Percentiles rank a stretch among this genome's conserved stretches.
phyloP scores from a whole-genome alignment of 2,888 invertebrate species.

The Yponomeuta plumbellus region DNA sequence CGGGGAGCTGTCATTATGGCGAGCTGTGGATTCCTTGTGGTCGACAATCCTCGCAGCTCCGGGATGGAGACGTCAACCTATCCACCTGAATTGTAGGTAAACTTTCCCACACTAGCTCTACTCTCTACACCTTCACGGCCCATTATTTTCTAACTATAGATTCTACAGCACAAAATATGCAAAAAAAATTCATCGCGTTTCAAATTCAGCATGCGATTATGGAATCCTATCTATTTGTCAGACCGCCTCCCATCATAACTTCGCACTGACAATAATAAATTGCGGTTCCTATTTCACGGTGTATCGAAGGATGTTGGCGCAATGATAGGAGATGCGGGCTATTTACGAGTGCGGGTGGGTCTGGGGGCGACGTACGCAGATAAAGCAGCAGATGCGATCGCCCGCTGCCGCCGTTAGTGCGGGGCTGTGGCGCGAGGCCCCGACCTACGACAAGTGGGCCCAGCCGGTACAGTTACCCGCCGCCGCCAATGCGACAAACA shows the following conservation, averaged over 20 bases:
- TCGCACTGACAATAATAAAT: slow-evolving; percentile 40
- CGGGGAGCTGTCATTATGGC: slow-evolving; percentile 57
- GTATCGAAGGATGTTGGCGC: slow-evolving; percentile 62
- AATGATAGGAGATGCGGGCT: slow-evolving; percentile 47
- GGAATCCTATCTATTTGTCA: slow-evolving; percentile 12
- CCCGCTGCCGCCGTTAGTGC: slow-evolving; percentile 29
- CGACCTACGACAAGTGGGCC: slow-evolving; percentile 34
- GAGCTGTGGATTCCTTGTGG: slow-evolving; percentile 58
- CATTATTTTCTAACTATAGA: neutral
- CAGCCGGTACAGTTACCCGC: slow-evolving; percentile 22
- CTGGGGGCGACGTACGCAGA: slow-evolving; percentile 38
- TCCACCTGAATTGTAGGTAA: slow-evolving; percentile 21
- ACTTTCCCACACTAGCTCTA: slow-evolving; percentile 29
- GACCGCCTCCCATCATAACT: slow-evolving; percentile 45
- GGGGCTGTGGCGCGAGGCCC: slow-evolving; percentile 28
- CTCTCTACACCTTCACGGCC: slow-evolving; percentile 11
- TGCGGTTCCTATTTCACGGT: slow-evolving; percentile 60
- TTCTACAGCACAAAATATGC: neutral
- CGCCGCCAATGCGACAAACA: slow-evolving; percentile 23
- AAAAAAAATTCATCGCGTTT: slow-evolving; percentile 1
- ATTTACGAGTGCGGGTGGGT: slow-evolving; percentile 57
- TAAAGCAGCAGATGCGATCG: slow-evolving; percentile 42
- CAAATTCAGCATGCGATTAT: neutral
- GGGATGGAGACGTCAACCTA: slow-evolving; percentile 25
- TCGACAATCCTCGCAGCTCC: slow-evolving; percentile 41